phyloP scores from a whole-genome alignment of 2,888 invertebrate genomes.

The Pristionchus japonicus region DNA sequence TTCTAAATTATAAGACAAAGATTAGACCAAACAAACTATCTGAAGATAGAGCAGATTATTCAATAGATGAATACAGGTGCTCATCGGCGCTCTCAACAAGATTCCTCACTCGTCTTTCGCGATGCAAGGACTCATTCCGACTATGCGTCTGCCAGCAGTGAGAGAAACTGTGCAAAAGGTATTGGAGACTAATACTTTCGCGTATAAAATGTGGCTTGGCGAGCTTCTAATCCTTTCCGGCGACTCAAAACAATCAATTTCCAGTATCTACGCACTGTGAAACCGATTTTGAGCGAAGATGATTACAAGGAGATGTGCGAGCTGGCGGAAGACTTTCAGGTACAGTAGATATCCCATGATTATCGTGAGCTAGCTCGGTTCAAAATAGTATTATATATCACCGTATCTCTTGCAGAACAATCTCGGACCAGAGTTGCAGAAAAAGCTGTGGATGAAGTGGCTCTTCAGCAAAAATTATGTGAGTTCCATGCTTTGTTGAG shows the following conservation, averaged over 20 bases:
- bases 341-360: background rate
- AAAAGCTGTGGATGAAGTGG: conserved; percentile 70
- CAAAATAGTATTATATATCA: too few species aligned
- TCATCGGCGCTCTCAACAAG: conserved; percentile 43
- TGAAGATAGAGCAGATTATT: too few species aligned
- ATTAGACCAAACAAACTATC: too few species aligned
- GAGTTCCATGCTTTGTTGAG: conserved; percentile 39
- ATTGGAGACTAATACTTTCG: background rate
- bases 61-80: background rate
- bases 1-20: too few species aligned
- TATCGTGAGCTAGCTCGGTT: too few species aligned
- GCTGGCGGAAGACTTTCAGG: conserved; percentile 62
- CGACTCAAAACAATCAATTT: background rate
- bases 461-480: conserved; percentile 66
- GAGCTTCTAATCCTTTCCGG: too few species aligned
- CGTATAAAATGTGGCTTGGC: too few species aligned
- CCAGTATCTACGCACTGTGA: conserved; percentile 62
- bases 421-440: conserved; percentile 60
- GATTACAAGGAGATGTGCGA: conserved; percentile 55
- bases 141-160: conserved; percentile 61
- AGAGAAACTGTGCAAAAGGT: conserved; percentile 58
- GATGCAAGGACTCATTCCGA: conserved; percentile 60
- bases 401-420: background rate
- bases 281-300: conserved; percentile 62
- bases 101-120: conserved; percentile 21